Conservation (phyloP, 1,140 invertebrate genomes). For the Chionoecetes opilio region DNA sequence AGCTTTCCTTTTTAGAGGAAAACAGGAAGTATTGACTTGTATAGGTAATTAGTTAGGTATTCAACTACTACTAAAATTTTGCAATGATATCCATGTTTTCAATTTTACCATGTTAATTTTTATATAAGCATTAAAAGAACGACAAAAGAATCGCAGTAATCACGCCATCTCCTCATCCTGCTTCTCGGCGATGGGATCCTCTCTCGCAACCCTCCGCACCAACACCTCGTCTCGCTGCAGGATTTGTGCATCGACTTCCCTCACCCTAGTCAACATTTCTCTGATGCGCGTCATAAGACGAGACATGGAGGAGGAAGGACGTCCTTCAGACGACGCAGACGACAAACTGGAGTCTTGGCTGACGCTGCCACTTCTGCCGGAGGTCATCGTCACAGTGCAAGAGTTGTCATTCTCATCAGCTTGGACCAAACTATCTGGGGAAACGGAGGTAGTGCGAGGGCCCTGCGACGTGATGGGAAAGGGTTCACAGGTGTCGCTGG, state of each 20-base stretch:
- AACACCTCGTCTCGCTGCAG: neutral
- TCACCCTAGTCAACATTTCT: neutral
- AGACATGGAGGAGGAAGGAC: neutral
- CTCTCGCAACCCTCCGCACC: neutral
- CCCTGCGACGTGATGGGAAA: neutral
- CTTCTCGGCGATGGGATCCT: neutral
- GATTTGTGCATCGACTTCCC: neutral
- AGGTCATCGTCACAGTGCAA: neutral
- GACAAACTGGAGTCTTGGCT: neutral
- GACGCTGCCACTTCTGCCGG: neutral
- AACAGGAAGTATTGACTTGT: too few species aligned
- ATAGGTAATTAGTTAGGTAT: too few species aligned
- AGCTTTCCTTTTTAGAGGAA: too few species aligned
- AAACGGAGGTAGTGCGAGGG: neutral
- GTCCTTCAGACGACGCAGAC: neutral
- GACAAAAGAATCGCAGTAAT: too few species aligned
- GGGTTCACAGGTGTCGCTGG: neutral
- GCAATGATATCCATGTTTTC: too few species aligned
- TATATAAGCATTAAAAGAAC: too few species aligned
- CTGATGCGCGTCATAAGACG: neutral
- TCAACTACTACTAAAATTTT: too few species aligned
- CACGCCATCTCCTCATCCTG: neutral
- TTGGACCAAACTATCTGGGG: neutral
- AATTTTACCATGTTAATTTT: too few species aligned
- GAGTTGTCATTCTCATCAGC: neutral